Conservation (phyloP, 2,888 invertebrate species). For the Drosophila neonasuta region DNA sequence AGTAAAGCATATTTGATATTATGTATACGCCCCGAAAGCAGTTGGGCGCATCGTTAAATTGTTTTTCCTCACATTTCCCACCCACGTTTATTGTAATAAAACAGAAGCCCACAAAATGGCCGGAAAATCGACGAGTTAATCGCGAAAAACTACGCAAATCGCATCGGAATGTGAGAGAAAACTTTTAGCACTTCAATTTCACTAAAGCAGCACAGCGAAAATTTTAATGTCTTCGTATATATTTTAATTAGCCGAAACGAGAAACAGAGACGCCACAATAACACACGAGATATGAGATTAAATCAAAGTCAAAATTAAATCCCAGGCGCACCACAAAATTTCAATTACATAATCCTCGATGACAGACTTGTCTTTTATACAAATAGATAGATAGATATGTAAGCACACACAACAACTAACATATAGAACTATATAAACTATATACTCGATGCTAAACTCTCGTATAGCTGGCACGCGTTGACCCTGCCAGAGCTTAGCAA, state of each 20-base stretch:
- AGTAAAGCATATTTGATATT: slow-evolving; percentile 62
- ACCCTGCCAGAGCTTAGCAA: slow-evolving; percentile 56
- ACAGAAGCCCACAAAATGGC: slow-evolving; percentile 32
- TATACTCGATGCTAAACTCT: neutral
- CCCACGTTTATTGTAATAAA: slow-evolving; percentile 68
- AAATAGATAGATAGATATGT: slow-evolving; percentile 20
- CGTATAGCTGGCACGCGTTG: slow-evolving; percentile 62
- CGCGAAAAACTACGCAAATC: slow-evolving; percentile 59
- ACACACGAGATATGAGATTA: slow-evolving; percentile 14
- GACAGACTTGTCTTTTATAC: slow-evolving; percentile 58
- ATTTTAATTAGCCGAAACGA: slow-evolving; percentile 64
- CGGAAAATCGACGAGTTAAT: slow-evolving; percentile 17
- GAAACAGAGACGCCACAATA: slow-evolving; percentile 25
- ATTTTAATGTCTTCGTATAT: slow-evolving; percentile 47
- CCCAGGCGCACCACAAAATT: slow-evolving; percentile 26
- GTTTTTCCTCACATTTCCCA: slow-evolving; percentile 53
- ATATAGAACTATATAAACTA: slow-evolving; percentile 7
- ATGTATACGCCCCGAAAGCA: slow-evolving; percentile 36
- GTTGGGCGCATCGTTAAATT: slow-evolving; percentile 69
- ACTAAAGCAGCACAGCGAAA: slow-evolving; percentile 11
- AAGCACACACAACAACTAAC: neutral
- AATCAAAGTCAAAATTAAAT: slow-evolving; percentile 13
- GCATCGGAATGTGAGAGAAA: slow-evolving; percentile 33
- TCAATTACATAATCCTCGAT: slow-evolving; percentile 65
- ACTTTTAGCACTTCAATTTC: slow-evolving; percentile 62